Evolutionary conservation across 64 coral and sea anemone genomes (phyloP), one percentile per base, ranked within the genome.

Genomic region (Porites australiensis): DNA sequence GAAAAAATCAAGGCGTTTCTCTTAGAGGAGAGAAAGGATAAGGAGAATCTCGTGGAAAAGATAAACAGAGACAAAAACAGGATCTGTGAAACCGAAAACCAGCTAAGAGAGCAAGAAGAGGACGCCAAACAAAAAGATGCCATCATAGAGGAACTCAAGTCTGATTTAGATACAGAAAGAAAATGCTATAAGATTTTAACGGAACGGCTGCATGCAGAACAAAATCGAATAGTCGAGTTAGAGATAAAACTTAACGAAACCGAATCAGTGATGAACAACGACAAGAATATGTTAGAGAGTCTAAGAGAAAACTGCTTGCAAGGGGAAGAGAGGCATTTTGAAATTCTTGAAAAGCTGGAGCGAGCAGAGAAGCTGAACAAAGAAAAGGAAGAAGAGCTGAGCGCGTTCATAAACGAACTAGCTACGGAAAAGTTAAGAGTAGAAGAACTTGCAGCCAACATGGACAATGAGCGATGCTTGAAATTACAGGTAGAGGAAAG

Each of bases 321-420:
- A 57, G 82, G 74, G 51, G 72, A 93, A 46, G 59, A 87, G 37
- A 79, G 87, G 53, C 61, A 77, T 62, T 75, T 16, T 13, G 88
- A 88, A 4, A 63, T 98, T 14, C 50, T 91, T 27, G 77, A 79
- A 14, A 91, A 80, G 52, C 18, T 94, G 58, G 88, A 98, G 54
- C 76, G 79, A 67, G 60, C 79, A 15, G 95, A 98, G 78, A 89
- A 82, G 58, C 77, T 71, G 7, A 90, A 58, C 14, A 88, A 57
- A 58, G 88, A 98, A 27, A 94, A 94, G 49, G 92, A 98, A 12
- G 95, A 94, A 93, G 91, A 87, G 72, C 87, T 93, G 8, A 71
- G 50, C 23, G 14, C 58, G 5, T 44, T 93, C n/a, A 22, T 93
- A 27, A 78, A n/a, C 75, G 82, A 93, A 63, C 60, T 93, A 20